phyloP scores from a whole-genome alignment of 2,113 vertebrate genomes.

The Nansenia antarctica region DNA sequence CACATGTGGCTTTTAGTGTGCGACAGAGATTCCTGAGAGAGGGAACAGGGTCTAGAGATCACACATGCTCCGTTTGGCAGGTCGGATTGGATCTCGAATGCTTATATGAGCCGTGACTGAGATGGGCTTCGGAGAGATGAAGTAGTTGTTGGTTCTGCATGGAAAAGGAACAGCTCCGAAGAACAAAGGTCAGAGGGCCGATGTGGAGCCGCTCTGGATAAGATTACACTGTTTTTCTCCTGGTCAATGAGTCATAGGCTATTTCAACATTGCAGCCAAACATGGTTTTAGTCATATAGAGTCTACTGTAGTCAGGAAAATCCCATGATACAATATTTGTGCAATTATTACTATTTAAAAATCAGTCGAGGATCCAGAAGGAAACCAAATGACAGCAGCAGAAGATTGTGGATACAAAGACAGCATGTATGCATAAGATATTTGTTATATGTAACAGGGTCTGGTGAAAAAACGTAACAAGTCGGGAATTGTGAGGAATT shows the following conservation, averaged over 20 bases:
- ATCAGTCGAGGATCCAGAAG: too few relatives aligned
- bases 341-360: background rate
- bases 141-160: background rate
- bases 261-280: conserved; percentile 40
- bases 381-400: too few relatives aligned
- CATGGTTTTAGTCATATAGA: conserved; percentile 35
- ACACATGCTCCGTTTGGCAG: background rate
- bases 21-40: background rate
- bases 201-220: conserved; percentile 33
- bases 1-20: background rate
- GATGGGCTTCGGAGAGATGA: too few relatives aligned
- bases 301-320: conserved; percentile 36
- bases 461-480: too few relatives aligned
- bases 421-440: too few relatives aligned
- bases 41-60: background rate
- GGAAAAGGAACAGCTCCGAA: conserved; percentile 1
- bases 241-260: conserved; percentile 43
- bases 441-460: too few relatives aligned
- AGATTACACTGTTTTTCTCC: conserved; percentile 30
- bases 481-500: too few relatives aligned
- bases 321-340: conserved; percentile 40
- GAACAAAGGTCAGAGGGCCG: conserved; percentile 14
- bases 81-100: background rate
- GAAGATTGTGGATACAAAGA: too few relatives aligned
- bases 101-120: background rate